Evolutionary conservation across 2,888 invertebrate species (phyloP).

Genomic region (Lepidocyrtinus sp.): DNA sequence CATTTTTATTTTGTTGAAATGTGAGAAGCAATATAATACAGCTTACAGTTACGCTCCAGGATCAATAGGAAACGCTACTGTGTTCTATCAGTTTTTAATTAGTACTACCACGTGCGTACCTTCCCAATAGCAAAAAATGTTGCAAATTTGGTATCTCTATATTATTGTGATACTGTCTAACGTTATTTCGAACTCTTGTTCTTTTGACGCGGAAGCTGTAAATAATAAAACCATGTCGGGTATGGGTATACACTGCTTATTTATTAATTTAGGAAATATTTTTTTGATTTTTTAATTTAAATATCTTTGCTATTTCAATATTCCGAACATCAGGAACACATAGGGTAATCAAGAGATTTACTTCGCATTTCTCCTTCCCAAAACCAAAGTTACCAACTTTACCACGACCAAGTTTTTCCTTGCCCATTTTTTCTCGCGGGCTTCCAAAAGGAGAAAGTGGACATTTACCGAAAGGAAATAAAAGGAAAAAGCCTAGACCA

Average conservation of each 20-base stretch:
- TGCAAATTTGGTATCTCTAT: neutral
- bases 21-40: no score
- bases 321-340: neutral
- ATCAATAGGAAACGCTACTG: no score
- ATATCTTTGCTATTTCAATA: neutral
- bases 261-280: neutral
- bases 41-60: no score
- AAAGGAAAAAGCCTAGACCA: slow-evolving; percentile 12
- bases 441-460: slow-evolving; percentile 35
- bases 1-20: no score
- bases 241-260: neutral
- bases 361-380: slow-evolving; percentile 21
- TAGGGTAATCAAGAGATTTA: slow-evolving; percentile 40
- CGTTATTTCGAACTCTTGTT: neutral
- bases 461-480: slow-evolving; percentile 1
- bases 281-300: neutral
- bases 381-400: slow-evolving; percentile 30
- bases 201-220: neutral
- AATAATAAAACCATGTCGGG: neutral
- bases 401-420: slow-evolving; percentile 31
- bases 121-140: no score
- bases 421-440: slow-evolving; percentile 24
- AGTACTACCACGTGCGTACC: no score
- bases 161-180: neutral
- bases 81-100: no score